phyloP scores from a whole-genome alignment of 2,888 invertebrate genomes.

The Cataglyphis cursor region DNA sequence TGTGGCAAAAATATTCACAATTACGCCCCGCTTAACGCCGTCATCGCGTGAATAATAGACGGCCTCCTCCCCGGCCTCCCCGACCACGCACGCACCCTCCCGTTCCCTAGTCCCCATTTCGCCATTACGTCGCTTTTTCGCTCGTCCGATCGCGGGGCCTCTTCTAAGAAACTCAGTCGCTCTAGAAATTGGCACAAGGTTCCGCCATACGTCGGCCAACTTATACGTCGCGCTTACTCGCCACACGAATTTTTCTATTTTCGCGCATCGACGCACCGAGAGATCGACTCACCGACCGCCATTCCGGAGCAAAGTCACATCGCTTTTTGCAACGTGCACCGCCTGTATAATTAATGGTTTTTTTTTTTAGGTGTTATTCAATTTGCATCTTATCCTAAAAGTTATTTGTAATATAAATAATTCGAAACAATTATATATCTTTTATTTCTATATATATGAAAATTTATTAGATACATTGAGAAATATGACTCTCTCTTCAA shows the following conservation, averaged over 20 bases:
- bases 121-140: conserved; percentile 41
- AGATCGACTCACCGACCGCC: conserved; percentile 21
- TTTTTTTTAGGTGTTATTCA: not conserved
- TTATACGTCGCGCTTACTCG: conserved; percentile 64
- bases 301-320: conserved; percentile 28
- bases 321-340: conserved; percentile 10
- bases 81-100: conserved; percentile 30
- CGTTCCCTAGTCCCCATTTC: conserved; percentile 32
- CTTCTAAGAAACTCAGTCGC: conserved; percentile 78
- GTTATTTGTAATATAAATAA: conserved; percentile 7
- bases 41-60: conserved; percentile 83
- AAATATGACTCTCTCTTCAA: not conserved
- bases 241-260: conserved; percentile 63
- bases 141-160: conserved; percentile 58
- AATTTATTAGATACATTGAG: not conserved
- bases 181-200: conserved; percentile 84
- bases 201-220: conserved; percentile 71
- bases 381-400: conserved; percentile 15
- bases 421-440: not conserved
- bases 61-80: conserved; percentile 56
- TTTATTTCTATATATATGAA: not conserved
- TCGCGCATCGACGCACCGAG: conserved; percentile 53
- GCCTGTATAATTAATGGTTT: conserved; percentile 13
- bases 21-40: conserved; percentile 77
- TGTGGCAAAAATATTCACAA: conserved; percentile 86